Percentiles rank a stretch among this genome's conserved stretches.
phyloP scores from a whole-genome alignment of 2,888 invertebrate species.

The Drosophila kanekoi region DNA sequence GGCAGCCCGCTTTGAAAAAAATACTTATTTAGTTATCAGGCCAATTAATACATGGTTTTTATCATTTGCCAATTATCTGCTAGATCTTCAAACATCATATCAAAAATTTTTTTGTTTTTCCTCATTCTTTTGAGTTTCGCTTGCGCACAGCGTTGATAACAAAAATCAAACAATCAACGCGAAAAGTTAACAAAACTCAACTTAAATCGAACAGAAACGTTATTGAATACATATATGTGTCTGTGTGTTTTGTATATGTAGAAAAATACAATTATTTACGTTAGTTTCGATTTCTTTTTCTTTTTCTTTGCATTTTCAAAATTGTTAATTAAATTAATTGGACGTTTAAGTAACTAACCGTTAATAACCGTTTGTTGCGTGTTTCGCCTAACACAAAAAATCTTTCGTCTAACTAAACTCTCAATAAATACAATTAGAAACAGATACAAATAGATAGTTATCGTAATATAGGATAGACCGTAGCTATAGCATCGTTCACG shows the following conservation, averaged over 20 bases:
- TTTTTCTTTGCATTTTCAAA: conserved; percentile 16
- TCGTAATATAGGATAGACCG: conserved; percentile 50
- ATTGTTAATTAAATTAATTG: conserved; percentile 81
- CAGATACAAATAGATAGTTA: conserved; percentile 64
- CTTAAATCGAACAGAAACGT: conserved; percentile 48
- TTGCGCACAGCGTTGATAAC: conserved; percentile 78
- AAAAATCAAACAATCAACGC: conserved; percentile 63
- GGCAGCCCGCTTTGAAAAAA: conserved; percentile 54
- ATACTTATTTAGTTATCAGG: conserved; percentile 58
- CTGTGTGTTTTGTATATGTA: conserved; percentile 45
- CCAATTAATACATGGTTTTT: conserved; percentile 64
- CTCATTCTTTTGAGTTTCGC: conserved; percentile 39
- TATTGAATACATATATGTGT: conserved; percentile 25
- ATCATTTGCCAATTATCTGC: conserved; percentile 48
- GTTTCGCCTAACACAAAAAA: conserved; percentile 53
- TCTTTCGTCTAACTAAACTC: conserved; percentile 71
- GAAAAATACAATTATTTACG: conserved; percentile 56
- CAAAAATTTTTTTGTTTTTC: conserved; percentile 28
- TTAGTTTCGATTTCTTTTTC: conserved; percentile 29
- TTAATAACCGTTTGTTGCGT: conserved; percentile 67
- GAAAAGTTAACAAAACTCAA: conserved; percentile 63
- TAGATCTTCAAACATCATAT: conserved; percentile 28
- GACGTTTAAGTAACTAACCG: conserved; percentile 85
- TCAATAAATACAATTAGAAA: conserved; percentile 78
- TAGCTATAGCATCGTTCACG: conserved; percentile 52